Percentiles rank a stretch among this genome's conserved stretches.
Conservation (phyloP, 23 tunicate species). For the Styela plicata region DNA sequence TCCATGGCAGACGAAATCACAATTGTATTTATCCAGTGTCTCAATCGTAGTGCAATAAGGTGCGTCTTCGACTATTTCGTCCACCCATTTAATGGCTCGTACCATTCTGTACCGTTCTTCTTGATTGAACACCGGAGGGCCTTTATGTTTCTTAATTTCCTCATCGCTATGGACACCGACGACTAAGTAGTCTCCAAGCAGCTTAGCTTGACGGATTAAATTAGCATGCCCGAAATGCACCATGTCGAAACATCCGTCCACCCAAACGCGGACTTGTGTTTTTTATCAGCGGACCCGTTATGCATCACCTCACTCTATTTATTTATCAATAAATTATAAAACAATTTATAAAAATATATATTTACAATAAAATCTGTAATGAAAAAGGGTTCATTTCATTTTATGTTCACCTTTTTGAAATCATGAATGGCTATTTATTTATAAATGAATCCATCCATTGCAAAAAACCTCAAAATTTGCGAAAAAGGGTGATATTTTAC, state of each 20-base stretch:
- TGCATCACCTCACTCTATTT: too few species aligned
- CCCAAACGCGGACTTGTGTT: constrained; percentile 68
- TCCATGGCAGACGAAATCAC: constrained; percentile 94
- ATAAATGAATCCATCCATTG: too few species aligned
- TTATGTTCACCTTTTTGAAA: too few species aligned
- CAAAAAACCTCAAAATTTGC: too few species aligned
- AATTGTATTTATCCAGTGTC: constrained; percentile 73
- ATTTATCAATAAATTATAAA: too few species aligned
- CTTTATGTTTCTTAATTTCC: constrained; percentile 81
- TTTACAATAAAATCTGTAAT: too few species aligned
- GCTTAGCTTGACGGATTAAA: constrained; percentile 83
- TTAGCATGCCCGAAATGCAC: constrained; percentile 99
- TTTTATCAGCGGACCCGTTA: too few species aligned
- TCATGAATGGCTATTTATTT: too few species aligned
- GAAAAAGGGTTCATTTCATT: too few species aligned
- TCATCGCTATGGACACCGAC: constrained; percentile 98
- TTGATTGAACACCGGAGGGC: constrained; percentile 93
- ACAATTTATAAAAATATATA: too few species aligned
- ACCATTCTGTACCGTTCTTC: constrained; percentile 77
- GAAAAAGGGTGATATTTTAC: too few species aligned
- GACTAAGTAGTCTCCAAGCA: constrained; percentile 71
- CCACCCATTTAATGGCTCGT: constrained; percentile 92
- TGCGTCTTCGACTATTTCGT: constrained; percentile 95
- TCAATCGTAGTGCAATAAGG: constrained; percentile 77
- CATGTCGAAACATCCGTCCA: constrained; percentile 95